Evolutionary conservation across 2,113 vertebrate species (phyloP), one percentile per base, ranked within the genome.

Genomic region (Amblyornis subalaris): DNA sequence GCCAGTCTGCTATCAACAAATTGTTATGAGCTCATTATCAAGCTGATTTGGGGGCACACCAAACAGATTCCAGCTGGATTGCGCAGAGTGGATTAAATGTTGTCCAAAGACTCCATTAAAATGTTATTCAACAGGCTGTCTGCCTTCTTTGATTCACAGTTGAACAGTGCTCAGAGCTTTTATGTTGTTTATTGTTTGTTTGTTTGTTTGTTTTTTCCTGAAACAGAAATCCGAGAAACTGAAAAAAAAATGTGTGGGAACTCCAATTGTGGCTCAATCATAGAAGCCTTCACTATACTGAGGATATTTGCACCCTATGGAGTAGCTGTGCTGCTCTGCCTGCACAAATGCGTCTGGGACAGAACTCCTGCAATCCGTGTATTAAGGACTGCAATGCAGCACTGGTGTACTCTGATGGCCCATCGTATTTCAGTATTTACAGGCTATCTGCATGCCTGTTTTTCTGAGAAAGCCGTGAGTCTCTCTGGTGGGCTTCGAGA

Each of bases 1-100:
- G 69, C 29, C 84, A 74, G 67, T 26, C 85, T 95, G 74, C 81
- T 91, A 89, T 85, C 92, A 96, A 90, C 82, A 94, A 96, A 96
- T 73, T 66, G 55, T 91, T 85, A 82, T 92, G 62, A 96, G 31
- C 51, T 96, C 21, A 48, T 97, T 97, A 96, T 75, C 76, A 91
- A 82, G 58, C n/a, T 76, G 92, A 62, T 91, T 87, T 94, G 92
- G 54, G 79, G 38, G 19, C 54, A 88, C 85, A 90, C 51, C 10
- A 71, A 83, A 58, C 35, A 74, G 45, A 51, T 81, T 89, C 71
- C 70, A 93, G 78, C 77, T 94, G 91, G 77, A 79, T 94, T 91
- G 48, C 88, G 77, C 25, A 60, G 58, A 94, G 64, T 82, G 13
- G 90, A 91, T 93, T 91, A 96, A 88, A 88, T 54, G n/a, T 54